Conservation (phyloP, 2,113 vertebrate species). For the Oxyura jamaicensis region DNA sequence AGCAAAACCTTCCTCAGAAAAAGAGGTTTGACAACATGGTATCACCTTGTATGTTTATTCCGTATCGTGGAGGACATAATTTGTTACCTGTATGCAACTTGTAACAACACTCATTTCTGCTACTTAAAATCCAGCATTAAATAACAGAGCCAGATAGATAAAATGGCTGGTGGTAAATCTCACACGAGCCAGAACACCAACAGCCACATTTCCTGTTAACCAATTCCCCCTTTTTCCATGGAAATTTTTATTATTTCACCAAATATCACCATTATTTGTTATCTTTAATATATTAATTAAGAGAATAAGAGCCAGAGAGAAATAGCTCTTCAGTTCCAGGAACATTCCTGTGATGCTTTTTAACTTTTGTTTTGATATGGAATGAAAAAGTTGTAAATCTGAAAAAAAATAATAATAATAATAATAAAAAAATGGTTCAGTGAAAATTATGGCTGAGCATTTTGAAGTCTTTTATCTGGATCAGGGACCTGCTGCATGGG, state of each 20-base stretch:
- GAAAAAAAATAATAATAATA: background rate
- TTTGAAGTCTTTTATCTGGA: conserved; percentile 56
- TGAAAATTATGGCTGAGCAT: conserved; percentile 55
- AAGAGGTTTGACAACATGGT: background rate
- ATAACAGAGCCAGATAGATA: background rate
- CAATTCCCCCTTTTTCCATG: background rate
- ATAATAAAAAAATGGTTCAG: background rate
- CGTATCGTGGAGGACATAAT: fast-evolving
- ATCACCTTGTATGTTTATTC: background rate
- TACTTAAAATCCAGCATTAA: background rate
- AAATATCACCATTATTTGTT: background rate
- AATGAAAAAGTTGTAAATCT: background rate
- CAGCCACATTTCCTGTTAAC: background rate
- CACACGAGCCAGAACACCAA: background rate
- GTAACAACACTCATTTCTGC: background rate
- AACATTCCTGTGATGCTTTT: background rate
- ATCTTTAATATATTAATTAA: background rate
- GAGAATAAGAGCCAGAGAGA: background rate
- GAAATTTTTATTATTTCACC: background rate
- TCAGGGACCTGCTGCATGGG: conserved; percentile 41
- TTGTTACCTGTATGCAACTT: background rate
- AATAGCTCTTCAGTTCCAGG: background rate
- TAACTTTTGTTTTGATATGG: background rate
- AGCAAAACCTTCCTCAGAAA: background rate
- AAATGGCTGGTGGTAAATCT: background rate